Evolutionary conservation across 1,140 invertebrate genomes (phyloP), one percentile per base, ranked within the genome.

Genomic region (Leguminivora glycinivorella): DNA sequence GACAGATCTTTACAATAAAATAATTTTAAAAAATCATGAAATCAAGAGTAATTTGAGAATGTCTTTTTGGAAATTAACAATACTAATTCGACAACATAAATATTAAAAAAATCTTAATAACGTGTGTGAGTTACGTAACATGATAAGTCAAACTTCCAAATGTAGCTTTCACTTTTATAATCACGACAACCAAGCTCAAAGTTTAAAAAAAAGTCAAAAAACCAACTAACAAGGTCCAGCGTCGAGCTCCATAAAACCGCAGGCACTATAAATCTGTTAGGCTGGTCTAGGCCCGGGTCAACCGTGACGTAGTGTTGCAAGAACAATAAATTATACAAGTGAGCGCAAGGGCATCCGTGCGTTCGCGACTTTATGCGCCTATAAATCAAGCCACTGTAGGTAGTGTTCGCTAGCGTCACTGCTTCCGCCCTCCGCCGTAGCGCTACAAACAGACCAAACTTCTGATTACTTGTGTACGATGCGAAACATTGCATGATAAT

Each of bases 281-380:
- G 82, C 77, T 80, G 75, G 82, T 73, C 82, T 85, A 83, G 84
- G 78, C 76, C 76, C 72, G 79, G 83, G 81, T 87, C 83, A 84
- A 82, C 82, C 83, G 82, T 82, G 80, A 81, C 81, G 67, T 74
- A 67, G 43, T 38, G 73, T 80, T 74, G 47, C 68, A 67, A 71
- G 38, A 56, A 76, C 83, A 79, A 86, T 90, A 88, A 90, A 90
- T 90, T 90, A 90, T 88, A 84, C 86, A 90, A 88, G 82, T 85
- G 85, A 90, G 75, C 84, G 88, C 84, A 79, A 84, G 86, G 84
- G 85, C 84, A 86, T 80, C 81, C 78, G 81, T 63, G 58, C 82
- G 84, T 83, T 83, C 84, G 85, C 83, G 82, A 84, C 76, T 88
- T 90, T 90, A 90, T 81, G 86, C 85, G 73, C 76, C 69, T 77